These are phyloP conservation scores for Papilio helenus DNA, from an alignment of 1,140 invertebrate species.

Conservation along the genomic window DNA sequence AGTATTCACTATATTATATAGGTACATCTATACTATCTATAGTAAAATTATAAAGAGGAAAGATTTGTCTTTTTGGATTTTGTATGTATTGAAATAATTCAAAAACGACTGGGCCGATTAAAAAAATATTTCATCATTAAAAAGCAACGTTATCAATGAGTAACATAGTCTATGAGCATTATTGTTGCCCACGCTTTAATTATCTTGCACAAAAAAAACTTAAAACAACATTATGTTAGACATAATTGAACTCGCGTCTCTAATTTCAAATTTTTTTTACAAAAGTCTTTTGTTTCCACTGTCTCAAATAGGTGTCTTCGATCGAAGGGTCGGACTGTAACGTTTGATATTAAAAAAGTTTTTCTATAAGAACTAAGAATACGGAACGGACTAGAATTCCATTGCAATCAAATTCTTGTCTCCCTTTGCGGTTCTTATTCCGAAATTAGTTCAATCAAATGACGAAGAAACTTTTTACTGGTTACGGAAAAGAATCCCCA, in stretches of 20 bases:
- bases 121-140: too few species aligned
- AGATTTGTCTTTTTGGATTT: too few species aligned
- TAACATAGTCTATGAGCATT: too few species aligned
- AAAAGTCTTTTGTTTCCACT: constrained; percentile 65
- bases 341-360: constrained; percentile 80
- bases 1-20: too few species aligned
- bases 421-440: constrained; percentile 29
- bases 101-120: too few species aligned
- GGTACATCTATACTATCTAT: too few species aligned
- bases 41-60: too few species aligned
- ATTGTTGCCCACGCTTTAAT: background rate
- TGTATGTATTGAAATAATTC: too few species aligned
- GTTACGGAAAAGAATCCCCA: background rate
- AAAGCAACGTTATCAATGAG: too few species aligned
- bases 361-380: constrained; percentile 66
- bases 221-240: background rate
- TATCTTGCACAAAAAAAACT: background rate
- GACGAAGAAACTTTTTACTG: constrained; percentile 20
- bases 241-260: constrained; percentile 1
- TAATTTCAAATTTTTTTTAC: constrained; percentile 54
- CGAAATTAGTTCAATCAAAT: constrained; percentile 25
- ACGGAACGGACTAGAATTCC: constrained; percentile 60
- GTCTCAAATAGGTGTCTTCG: constrained; percentile 62
- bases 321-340: constrained; percentile 69
- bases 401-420: constrained; percentile 66